Conservation (phyloP, 2,888 invertebrate genomes). For the Drosophila eohydei region DNA sequence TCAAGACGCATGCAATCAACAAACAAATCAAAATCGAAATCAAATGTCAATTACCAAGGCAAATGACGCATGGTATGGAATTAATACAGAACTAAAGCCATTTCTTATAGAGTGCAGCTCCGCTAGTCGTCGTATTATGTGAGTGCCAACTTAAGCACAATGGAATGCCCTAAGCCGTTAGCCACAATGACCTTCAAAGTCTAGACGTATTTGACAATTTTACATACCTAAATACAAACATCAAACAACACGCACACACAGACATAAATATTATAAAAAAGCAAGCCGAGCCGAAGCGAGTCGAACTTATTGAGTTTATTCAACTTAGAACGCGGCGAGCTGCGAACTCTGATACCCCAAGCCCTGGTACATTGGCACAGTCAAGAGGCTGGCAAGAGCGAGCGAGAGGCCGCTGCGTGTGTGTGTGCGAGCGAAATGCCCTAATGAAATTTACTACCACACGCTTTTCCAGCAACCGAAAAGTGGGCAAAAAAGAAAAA, state of each 20-base stretch:
- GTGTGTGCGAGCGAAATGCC: not conserved
- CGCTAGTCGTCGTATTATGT: not conserved
- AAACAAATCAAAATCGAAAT: constrained; percentile 38
- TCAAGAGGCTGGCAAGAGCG: constrained; percentile 23
- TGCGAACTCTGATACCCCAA: constrained; percentile 17
- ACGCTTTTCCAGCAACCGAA: constrained; percentile 21
- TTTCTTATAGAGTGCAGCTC: constrained; percentile 30
- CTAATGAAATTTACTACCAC: constrained; percentile 30
- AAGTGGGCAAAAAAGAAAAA: constrained; percentile 10
- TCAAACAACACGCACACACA: constrained; percentile 32
- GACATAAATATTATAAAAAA: constrained; percentile 39
- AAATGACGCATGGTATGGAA: constrained; percentile 46
- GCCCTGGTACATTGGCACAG: constrained; percentile 46
- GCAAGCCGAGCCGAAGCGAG: not conserved
- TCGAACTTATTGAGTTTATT: constrained; percentile 62
- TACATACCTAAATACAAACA: constrained; percentile 52
- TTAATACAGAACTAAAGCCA: constrained; percentile 24
- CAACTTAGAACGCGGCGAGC: constrained; percentile 52
- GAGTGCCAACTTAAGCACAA: constrained; percentile 25
- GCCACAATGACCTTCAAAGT: constrained; percentile 73
- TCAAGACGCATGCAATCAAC: constrained; percentile 20
- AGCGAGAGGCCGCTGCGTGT: not conserved
- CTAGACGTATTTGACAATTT: constrained; percentile 78
- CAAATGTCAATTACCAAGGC: constrained; percentile 55
- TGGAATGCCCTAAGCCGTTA: constrained; percentile 53